Conservation (phyloP, 1,140 invertebrate genomes). For the Onthophagus taurus region DNA sequence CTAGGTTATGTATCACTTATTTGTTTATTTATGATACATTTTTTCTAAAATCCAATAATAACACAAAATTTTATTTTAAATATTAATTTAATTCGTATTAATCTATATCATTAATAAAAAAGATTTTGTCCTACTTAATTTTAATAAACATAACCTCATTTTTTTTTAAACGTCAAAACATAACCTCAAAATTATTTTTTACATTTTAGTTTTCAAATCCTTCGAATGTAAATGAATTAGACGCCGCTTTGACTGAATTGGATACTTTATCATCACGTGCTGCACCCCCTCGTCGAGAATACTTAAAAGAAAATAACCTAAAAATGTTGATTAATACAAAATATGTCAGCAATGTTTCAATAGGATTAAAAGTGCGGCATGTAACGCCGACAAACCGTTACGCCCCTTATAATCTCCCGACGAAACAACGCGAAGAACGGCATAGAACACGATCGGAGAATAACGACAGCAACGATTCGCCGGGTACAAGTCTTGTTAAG, state of each 20-base stretch:
- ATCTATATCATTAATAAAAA: too few species aligned
- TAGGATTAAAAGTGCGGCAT: slow-evolving; percentile 45
- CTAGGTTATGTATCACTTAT: too few species aligned
- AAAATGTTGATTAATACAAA: slow-evolving; percentile 41
- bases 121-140: too few species aligned
- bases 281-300: slow-evolving; percentile 45
- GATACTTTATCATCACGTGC: slow-evolving; percentile 48
- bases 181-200: too few species aligned
- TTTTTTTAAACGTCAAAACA: too few species aligned
- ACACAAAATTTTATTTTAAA: too few species aligned
- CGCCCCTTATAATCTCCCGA: slow-evolving; percentile 30
- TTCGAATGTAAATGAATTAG: slow-evolving; percentile 45
- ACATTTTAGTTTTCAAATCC: too few species aligned
- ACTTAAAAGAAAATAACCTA: slow-evolving; percentile 40
- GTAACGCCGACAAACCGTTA: slow-evolving; percentile 25
- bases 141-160: too few species aligned
- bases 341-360: slow-evolving; percentile 45
- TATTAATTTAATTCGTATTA: too few species aligned
- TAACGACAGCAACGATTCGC: slow-evolving; percentile 40
- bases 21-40: too few species aligned
- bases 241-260: slow-evolving; percentile 46
- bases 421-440: slow-evolving; percentile 34
- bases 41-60: too few species aligned
- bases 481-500: slow-evolving; percentile 19
- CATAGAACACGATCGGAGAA: slow-evolving; percentile 50